phyloP scores from a whole-genome alignment of 2,797 vertebrate species.

The Pelobates cultripes region DNA sequence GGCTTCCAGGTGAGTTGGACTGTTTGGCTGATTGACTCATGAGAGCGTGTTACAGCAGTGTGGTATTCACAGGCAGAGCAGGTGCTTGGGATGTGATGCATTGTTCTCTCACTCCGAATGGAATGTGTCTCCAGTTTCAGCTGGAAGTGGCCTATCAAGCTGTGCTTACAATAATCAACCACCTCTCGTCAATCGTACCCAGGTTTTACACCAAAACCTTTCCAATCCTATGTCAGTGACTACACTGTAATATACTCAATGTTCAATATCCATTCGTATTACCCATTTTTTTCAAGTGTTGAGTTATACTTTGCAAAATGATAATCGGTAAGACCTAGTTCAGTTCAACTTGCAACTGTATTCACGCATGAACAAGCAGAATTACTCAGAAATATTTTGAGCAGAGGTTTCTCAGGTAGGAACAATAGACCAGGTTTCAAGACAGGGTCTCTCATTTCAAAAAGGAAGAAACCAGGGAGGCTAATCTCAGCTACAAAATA shows the following conservation, averaged over 20 bases:
- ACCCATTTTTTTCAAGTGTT: too few relatives aligned
- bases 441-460: too few relatives aligned
- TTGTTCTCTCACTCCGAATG: conserved; percentile 3
- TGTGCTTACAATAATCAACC: conserved; percentile 42
- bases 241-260: background rate
- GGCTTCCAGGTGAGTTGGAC: conserved; percentile 25
- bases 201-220: background rate
- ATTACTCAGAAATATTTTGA: too few relatives aligned
- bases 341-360: too few relatives aligned
- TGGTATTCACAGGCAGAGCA: conserved; percentile 66
- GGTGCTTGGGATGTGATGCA: conserved; percentile 62
- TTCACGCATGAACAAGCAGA: too few relatives aligned
- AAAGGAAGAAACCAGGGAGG: too few relatives aligned
- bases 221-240: conserved; percentile 1
- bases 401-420: too few relatives aligned
- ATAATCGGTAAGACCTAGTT: too few relatives aligned
- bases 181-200: background rate
- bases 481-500: too few relatives aligned
- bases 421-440: too few relatives aligned
- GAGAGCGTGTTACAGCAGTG: conserved; percentile 38
- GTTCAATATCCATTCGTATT: background rate
- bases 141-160: conserved; percentile 58
- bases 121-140: conserved; percentile 63
- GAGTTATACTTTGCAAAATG: too few relatives aligned
- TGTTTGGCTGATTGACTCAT: conserved; percentile 31